These are phyloP conservation scores for Parauchenoglanis punctatus DNA, from an alignment of 2,797 vertebrate species.

Conservation along the genomic window DNA sequence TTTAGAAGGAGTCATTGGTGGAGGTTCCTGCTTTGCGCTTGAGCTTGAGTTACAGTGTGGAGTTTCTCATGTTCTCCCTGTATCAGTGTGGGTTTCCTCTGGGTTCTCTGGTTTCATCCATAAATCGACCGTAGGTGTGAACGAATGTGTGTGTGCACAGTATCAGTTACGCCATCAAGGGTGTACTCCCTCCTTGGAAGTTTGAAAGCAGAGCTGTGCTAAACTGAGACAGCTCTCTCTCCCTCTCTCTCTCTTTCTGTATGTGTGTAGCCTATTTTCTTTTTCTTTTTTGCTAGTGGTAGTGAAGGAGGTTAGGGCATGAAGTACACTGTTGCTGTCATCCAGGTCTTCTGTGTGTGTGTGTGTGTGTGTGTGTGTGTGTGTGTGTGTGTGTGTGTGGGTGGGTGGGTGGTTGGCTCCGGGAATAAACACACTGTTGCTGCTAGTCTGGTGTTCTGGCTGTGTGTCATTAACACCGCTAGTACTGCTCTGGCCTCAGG, in stretches of 20 bases:
- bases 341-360: neutral
- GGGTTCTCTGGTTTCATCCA: neutral
- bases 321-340: neutral
- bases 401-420: neutral
- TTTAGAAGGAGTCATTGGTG: neutral
- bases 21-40: neutral
- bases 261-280: neutral
- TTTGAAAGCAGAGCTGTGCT: neutral
- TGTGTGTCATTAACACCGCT: slow-evolving; percentile 4
- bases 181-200: neutral
- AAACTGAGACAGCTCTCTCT: neutral
- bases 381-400: neutral
- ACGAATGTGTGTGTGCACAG: neutral
- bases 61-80: neutral
- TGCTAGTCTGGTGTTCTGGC: slow-evolving; percentile 13
- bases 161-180: too few relatives aligned
- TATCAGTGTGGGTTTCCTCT: neutral
- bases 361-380: neutral
- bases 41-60: neutral
- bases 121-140: neutral
- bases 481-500: slow-evolving; percentile 4
- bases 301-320: slow-evolving; percentile 14
- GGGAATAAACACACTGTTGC: slow-evolving; percentile 24
- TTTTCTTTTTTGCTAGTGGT: neutral
- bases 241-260: neutral